phyloP scores from a whole-genome alignment of 2,113 vertebrate genomes.

The Pterocles gutturalis region DNA sequence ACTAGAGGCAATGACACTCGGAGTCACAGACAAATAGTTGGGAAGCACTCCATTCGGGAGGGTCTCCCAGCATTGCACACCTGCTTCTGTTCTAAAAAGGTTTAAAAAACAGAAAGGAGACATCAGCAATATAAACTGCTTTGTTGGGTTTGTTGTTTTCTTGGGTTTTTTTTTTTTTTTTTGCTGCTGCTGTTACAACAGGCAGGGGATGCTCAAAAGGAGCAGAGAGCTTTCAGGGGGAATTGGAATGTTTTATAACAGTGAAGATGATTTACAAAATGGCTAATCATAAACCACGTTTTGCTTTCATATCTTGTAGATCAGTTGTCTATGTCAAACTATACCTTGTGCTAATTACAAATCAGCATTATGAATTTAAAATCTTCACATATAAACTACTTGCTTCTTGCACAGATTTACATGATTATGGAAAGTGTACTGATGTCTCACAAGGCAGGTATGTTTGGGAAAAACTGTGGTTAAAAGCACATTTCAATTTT shows the following conservation, averaged over 20 bases:
- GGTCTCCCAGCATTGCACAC: background rate
- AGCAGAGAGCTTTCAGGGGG: background rate
- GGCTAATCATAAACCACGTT: background rate
- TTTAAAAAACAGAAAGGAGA: background rate
- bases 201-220: background rate
- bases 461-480: fast-evolving
- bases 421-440: background rate
- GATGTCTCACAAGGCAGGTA: background rate
- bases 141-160: background rate
- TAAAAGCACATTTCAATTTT: background rate
- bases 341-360: background rate
- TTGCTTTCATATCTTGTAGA: background rate
- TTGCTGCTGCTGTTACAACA: background rate
- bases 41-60: fast-evolving
- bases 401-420: background rate
- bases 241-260: background rate
- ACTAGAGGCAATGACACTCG: background rate
- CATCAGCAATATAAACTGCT: background rate
- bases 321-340: background rate
- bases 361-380: background rate
- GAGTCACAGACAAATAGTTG: background rate
- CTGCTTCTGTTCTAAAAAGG: background rate
- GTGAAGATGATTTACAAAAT: background rate
- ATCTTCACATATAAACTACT: background rate
- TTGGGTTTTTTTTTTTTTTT: background rate